Percentiles rank a stretch among this genome's conserved stretches.
These are phyloP conservation scores for Pyrrhosoma nymphula DNA, from an alignment of 2,888 invertebrate species.

Conservation along the genomic window DNA sequence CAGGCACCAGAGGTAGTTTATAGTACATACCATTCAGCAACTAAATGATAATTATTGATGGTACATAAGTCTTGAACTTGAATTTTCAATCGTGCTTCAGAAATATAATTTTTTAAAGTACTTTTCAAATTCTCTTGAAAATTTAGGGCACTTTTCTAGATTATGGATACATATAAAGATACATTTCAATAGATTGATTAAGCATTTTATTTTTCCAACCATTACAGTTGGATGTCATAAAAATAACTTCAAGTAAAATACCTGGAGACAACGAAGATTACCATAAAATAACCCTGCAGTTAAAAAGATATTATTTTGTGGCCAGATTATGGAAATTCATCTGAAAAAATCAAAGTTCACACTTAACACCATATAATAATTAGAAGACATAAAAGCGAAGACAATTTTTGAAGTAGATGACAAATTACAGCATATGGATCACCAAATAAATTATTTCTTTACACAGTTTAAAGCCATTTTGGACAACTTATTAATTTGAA, in stretches of 20 bases:
- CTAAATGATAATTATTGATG: not conserved
- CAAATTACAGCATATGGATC: not conserved
- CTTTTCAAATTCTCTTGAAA: not conserved
- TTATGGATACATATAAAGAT: no score
- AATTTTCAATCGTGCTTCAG: not conserved
- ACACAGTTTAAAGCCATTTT: not conserved
- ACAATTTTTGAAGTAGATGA: not conserved
- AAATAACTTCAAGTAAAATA: not conserved
- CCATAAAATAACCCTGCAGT: not conserved
- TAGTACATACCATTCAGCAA: constrained; percentile 29
- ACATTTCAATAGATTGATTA: no score
- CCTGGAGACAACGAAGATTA: not conserved
- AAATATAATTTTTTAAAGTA: not conserved
- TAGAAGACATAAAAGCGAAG: not conserved
- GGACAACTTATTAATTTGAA: not conserved
- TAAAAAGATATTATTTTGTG: not conserved
- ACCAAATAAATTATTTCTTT: not conserved
- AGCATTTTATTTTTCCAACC: no score
- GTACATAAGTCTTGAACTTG: not conserved
- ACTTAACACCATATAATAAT: not conserved
- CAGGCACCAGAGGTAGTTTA: constrained; percentile 39
- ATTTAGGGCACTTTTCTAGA: not conserved
- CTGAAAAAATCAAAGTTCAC: not conserved
- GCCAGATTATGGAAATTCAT: not conserved
- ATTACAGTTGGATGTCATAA: no score